Conservation (phyloP, 2,797 vertebrate genomes). For the Adrianichthys oophorus region DNA sequence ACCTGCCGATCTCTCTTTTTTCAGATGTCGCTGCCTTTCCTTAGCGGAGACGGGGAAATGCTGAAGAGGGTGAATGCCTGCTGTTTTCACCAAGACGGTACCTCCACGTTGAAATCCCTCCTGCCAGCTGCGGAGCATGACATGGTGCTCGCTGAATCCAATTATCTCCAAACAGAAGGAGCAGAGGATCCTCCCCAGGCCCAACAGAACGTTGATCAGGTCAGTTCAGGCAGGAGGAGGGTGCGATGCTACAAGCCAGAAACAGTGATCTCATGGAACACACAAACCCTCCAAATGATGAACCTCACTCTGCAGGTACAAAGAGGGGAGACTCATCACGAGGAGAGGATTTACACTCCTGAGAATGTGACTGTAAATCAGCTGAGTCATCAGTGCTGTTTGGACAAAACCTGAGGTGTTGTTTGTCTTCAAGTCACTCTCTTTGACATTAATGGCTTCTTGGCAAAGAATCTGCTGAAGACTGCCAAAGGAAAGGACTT, state of each 20-base stretch:
- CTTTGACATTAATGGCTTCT: slow-evolving; percentile 55
- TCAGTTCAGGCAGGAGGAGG: slow-evolving; percentile 70
- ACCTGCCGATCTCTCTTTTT: slow-evolving; percentile 49
- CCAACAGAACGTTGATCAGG: slow-evolving; percentile 64
- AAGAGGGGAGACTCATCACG: slow-evolving; percentile 33
- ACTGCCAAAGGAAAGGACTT: slow-evolving; percentile 13
- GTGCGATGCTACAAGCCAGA: slow-evolving; percentile 22
- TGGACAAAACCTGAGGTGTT: slow-evolving; percentile 39
- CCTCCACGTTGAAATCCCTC: slow-evolving; percentile 60
- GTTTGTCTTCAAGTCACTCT: slow-evolving; percentile 59
- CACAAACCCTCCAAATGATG: slow-evolving; percentile 58
- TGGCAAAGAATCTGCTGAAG: slow-evolving; percentile 14
- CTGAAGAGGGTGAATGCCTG: slow-evolving; percentile 57
- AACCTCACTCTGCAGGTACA: slow-evolving; percentile 39
- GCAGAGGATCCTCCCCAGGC: slow-evolving; percentile 54
- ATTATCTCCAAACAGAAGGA: slow-evolving; percentile 63
- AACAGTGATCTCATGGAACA: slow-evolving; percentile 68
- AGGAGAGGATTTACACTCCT: slow-evolving; percentile 50
- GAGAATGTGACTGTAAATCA: slow-evolving; percentile 46
- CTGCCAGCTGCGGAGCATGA: slow-evolving; percentile 48
- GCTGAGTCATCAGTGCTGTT: slow-evolving; percentile 60
- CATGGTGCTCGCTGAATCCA: slow-evolving; percentile 57
- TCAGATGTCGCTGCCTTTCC: slow-evolving; percentile 34
- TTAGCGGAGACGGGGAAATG: slow-evolving; percentile 36
- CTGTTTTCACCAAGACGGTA: slow-evolving; percentile 61